Evolutionary conservation across 2,888 invertebrate genomes (phyloP).

Genomic region (Thereva nobilitata): DNA sequence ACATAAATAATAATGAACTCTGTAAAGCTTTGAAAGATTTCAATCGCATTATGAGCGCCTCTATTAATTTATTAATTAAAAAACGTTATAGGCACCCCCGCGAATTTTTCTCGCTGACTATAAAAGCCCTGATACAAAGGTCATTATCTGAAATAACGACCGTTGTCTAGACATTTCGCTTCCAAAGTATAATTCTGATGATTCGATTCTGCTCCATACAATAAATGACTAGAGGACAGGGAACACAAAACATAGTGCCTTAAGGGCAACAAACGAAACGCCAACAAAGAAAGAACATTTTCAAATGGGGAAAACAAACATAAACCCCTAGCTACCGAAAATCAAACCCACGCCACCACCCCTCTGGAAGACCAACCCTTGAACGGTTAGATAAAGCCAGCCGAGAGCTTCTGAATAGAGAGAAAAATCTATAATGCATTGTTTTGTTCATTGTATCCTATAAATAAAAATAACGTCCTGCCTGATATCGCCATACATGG

Average conservation of each 20-base stretch:
- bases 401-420: conserved; percentile 15
- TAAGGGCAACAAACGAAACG: conserved; percentile 11
- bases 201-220: conserved; percentile 4
- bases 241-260: conserved; percentile 1
- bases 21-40: too few relatives aligned
- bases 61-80: too few relatives aligned
- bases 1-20: too few relatives aligned
- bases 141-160: conserved; percentile 30
- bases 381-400: conserved; percentile 19
- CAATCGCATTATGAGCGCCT: too few relatives aligned
- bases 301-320: conserved; percentile 13
- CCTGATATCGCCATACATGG: conserved; percentile 25
- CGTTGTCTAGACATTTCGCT: conserved; percentile 34
- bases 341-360: background rate
- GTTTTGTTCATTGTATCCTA: conserved; percentile 29
- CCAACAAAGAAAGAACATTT: conserved; percentile 11
- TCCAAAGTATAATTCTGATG: conserved; percentile 25
- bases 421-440: conserved; percentile 35
- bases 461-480: conserved; percentile 34
- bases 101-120: too few relatives aligned
- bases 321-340: conserved; percentile 4
- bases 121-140: conserved; percentile 31
- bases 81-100: too few relatives aligned
- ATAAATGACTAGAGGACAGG: conserved; percentile 1
- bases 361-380: background rate